Base-by-base conservation (phyloP, 2,797 vertebrate species). In the Thaleichthys pacificus region DNA sequence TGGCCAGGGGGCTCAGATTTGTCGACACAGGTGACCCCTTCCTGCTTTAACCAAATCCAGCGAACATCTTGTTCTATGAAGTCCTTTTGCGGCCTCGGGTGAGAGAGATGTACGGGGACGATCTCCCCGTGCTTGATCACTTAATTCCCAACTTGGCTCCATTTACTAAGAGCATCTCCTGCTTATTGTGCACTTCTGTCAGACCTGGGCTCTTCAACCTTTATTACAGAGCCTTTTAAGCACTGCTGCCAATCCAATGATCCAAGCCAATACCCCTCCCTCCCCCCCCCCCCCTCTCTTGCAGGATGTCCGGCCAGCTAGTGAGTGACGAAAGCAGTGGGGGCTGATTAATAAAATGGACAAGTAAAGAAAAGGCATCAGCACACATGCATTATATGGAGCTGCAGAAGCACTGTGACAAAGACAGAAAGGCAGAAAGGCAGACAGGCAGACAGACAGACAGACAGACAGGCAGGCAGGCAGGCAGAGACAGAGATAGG, bases 131-230 rank as follows among this genome's bases (percentile, higher is more conserved):
- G 81, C 92, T 90, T 92, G 91, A 92, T 92, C 88, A 91, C 85
- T 90, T 93, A 91, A 93, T 92, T 91, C 90, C 86, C 86, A 85
- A 86, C 77, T 89, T 91, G 89, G 92, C 92, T 87, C 82, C 5
- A 72, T 84, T 87, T 87, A 84, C 76, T 69, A 80, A 87, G 88
- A 86, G 89, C 85, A 84, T 79, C 82, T 87, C 88, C 85, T 90
- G 91, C 91, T 92, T 91, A 89, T 84, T 80, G 87, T 88, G 91
- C 91, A 88, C 83, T 91, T 91, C 89, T 93, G 90, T 93, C 92
- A 90, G 80, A 89, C 83, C 77, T 70, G 79, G 86, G 86, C 79
- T 84, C 84, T 86, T 28, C 5, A 26, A 14, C 4, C 19, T 86
- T 88, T 88, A 88, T 82, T 85, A 81, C 84, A 78, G 81, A 86